phyloP scores from a whole-genome alignment of 2,797 vertebrate genomes.

The Rhabdomys pumilio region DNA sequence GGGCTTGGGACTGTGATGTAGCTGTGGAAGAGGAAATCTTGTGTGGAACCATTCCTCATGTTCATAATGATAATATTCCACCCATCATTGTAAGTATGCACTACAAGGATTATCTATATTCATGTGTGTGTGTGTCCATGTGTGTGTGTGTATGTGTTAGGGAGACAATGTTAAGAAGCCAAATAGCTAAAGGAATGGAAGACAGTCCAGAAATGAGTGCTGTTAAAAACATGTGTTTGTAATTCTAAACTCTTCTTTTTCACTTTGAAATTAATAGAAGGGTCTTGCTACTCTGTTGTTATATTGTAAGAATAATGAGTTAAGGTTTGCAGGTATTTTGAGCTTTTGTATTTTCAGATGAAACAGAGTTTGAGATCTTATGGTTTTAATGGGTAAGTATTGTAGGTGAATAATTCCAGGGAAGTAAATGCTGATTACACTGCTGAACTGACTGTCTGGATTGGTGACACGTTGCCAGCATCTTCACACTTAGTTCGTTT shows the following conservation, averaged over 20 bases:
- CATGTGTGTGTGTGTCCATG: background rate
- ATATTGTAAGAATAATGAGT: conserved; percentile 34
- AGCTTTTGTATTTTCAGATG: background rate
- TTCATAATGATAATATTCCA: background rate
- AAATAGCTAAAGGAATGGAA: conserved; percentile 48
- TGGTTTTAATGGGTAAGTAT: conserved; percentile 60
- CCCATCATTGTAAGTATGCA: conserved; percentile 7
- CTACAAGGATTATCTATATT: conserved; percentile 3
- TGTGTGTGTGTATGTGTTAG: background rate
- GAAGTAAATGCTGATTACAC: conserved; percentile 56
- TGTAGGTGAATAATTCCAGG: conserved; percentile 40
- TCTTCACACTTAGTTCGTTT: conserved; percentile 71
- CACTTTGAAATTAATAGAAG: conserved; percentile 45
- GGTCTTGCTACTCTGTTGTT: conserved; percentile 19
- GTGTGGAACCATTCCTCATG: background rate
- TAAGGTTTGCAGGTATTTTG: conserved; percentile 26
- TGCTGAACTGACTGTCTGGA: conserved; percentile 25
- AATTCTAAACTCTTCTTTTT: conserved; percentile 27
- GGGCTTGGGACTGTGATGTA: background rate
- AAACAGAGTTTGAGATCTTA: conserved; percentile 43
- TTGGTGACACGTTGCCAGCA: conserved; percentile 34
- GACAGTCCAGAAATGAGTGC: background rate
- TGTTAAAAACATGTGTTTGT: conserved; percentile 8
- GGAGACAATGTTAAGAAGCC: conserved; percentile 19
- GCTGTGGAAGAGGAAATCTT: background rate